Evolutionary conservation across 2,797 vertebrate species (phyloP).

Genomic region (Cheirogaleus major): DNA sequence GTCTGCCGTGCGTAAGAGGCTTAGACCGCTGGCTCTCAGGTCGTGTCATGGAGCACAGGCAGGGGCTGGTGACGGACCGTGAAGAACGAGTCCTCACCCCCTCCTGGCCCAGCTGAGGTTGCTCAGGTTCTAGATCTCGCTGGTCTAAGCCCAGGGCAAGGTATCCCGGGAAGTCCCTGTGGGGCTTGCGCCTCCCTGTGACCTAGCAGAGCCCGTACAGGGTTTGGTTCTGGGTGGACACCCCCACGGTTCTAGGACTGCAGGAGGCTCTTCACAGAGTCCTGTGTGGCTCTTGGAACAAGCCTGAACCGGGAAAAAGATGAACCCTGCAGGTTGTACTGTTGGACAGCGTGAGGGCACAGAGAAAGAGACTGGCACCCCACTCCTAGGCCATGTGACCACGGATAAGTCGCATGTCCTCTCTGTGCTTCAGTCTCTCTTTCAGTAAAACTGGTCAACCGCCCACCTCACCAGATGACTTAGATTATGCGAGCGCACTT

Average conservation of each 20-base stretch:
- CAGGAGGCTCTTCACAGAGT: background rate
- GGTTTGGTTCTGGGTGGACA: background rate
- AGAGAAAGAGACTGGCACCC: background rate
- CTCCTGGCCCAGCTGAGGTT: background rate
- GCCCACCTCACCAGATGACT: background rate
- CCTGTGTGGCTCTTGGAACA: background rate
- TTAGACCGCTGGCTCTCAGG: background rate
- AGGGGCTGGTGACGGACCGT: background rate
- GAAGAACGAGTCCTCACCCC: background rate
- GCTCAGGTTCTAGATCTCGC: background rate
- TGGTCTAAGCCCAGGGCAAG: background rate
- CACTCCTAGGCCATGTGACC: background rate
- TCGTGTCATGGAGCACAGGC: background rate
- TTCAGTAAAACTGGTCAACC: background rate
- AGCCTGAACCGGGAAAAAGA: no score
- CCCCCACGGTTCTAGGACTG: accelerated
- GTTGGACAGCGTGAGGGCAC: background rate
- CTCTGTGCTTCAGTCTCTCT: background rate
- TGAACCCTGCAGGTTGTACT: background rate
- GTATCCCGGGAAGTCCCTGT: accelerated
- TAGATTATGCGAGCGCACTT: accelerated
- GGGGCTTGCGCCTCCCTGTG: background rate
- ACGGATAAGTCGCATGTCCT: accelerated
- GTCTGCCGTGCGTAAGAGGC: background rate
- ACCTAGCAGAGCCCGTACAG: accelerated